Percentiles rank a stretch among this genome's conserved stretches.
phyloP scores from a whole-genome alignment of 2,797 vertebrate genomes.

The Monodelphis domestica region DNA sequence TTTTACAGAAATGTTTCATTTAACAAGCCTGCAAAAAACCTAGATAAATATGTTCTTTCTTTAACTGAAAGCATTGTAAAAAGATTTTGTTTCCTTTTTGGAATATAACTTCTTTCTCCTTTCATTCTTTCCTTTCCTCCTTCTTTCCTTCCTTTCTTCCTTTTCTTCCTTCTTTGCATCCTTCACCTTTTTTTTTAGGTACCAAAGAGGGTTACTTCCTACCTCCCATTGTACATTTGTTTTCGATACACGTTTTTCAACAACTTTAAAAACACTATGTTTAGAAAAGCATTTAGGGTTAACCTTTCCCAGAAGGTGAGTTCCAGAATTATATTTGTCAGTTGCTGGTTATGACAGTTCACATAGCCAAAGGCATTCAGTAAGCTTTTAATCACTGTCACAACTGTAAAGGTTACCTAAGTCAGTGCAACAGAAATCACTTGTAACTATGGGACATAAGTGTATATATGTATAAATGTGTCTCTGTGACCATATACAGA shows the following conservation, averaged over 20 bases:
- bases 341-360: constrained; percentile 79
- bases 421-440: constrained; percentile 67
- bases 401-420: constrained; percentile 77
- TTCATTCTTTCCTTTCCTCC: neutral
- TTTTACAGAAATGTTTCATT: neutral
- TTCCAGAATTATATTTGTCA: constrained; percentile 81
- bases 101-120: neutral
- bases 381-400: constrained; percentile 84
- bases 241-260: constrained; percentile 68
- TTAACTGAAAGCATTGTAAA: neutral
- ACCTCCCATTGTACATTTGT: constrained; percentile 63
- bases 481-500: neutral
- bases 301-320: constrained; percentile 60
- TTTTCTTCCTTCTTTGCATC: neutral
- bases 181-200: neutral
- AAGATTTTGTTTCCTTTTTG: neutral
- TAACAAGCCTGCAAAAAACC: neutral
- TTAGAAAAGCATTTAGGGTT: constrained; percentile 62
- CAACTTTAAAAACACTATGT: constrained; percentile 63
- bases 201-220: constrained; percentile 9
- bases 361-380: constrained; percentile 81
- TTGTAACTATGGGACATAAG: constrained; percentile 49
- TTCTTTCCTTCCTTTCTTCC: neutral
- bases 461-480: neutral
- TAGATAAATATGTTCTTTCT: constrained; percentile 46